These are phyloP conservation scores for Trichoplax adhaerens DNA, from an alignment of 37 sponge, comb jelly and placozoan species.

Conservation along the genomic window DNA sequence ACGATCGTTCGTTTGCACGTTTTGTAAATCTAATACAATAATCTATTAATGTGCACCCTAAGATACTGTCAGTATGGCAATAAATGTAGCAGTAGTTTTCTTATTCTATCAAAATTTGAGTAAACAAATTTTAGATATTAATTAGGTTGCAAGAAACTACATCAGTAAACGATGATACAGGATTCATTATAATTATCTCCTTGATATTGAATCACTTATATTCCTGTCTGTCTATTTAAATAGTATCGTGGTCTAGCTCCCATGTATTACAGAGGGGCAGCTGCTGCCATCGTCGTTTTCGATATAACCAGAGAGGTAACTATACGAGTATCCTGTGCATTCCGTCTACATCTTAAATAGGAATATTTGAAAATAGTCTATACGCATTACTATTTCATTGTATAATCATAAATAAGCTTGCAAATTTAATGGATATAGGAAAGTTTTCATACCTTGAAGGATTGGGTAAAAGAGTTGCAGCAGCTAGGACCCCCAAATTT, in stretches of 20 bases:
- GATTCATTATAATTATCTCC: too few species aligned
- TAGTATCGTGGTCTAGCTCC: conserved; percentile 79
- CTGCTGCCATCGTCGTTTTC: conserved; percentile 61
- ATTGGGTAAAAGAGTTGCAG: conserved; percentile 67
- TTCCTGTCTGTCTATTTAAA: conserved; percentile 1
- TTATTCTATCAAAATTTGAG: too few species aligned
- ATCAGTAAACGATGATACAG: too few species aligned
- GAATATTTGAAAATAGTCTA: background rate
- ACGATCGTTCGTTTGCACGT: too few species aligned
- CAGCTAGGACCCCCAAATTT: conserved; percentile 37
- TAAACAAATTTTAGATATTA: too few species aligned
- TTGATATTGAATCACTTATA: background rate
- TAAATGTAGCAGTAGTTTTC: too few species aligned
- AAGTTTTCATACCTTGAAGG: conserved; percentile 44
- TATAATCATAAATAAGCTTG: background rate
- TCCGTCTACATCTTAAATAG: too few species aligned
- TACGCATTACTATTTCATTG: background rate
- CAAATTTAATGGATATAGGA: conserved; percentile 6
- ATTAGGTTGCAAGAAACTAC: too few species aligned
- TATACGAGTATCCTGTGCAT: background rate
- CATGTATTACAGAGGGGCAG: conserved; percentile 81
- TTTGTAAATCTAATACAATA: too few species aligned
- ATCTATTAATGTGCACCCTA: too few species aligned
- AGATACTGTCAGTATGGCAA: too few species aligned
- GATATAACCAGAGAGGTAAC: conserved; percentile 56